phyloP scores from a whole-genome alignment of 2,113 vertebrate species.

The Cariama cristata region DNA sequence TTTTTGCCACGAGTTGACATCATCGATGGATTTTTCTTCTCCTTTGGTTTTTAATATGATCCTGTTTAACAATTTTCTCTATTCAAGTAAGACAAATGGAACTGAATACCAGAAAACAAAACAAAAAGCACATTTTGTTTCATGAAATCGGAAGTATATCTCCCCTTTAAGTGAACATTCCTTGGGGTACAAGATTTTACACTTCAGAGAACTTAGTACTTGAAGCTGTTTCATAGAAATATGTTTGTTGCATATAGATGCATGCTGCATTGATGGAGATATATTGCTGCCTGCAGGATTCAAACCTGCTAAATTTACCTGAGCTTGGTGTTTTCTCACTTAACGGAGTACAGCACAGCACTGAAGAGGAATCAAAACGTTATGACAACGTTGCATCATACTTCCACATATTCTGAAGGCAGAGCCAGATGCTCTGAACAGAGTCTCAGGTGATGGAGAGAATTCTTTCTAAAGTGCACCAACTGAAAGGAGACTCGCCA shows the following conservation, averaged over 20 bases:
- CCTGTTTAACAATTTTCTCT: neutral
- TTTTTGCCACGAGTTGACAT: conserved; percentile 2
- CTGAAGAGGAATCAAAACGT: neutral
- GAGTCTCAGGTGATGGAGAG: neutral
- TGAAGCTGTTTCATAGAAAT: conserved; percentile 25
- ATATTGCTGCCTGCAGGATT: conserved; percentile 70
- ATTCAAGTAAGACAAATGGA: conserved; percentile 65
- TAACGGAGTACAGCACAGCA: conserved; percentile 27
- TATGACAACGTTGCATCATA: neutral
- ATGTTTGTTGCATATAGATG: conserved; percentile 40
- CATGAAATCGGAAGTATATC: neutral
- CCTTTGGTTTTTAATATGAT: conserved; percentile 60
- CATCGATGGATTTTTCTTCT: neutral
- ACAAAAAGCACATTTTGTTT: conserved; percentile 19
- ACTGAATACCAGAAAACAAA: conserved; percentile 36
- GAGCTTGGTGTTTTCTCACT: conserved; percentile 60
- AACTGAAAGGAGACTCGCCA: conserved; percentile 2
- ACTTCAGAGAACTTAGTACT: neutral
- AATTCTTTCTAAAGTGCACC: conserved; percentile 54
- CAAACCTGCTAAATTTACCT: conserved; percentile 72
- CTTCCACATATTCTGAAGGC: neutral
- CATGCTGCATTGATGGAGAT: conserved; percentile 42
- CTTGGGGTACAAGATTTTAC: neutral
- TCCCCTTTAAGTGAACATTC: conserved; percentile 14
- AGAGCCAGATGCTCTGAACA: neutral